phyloP scores from a whole-genome alignment of 1,140 invertebrate genomes.

The Camponotus floridanus region DNA sequence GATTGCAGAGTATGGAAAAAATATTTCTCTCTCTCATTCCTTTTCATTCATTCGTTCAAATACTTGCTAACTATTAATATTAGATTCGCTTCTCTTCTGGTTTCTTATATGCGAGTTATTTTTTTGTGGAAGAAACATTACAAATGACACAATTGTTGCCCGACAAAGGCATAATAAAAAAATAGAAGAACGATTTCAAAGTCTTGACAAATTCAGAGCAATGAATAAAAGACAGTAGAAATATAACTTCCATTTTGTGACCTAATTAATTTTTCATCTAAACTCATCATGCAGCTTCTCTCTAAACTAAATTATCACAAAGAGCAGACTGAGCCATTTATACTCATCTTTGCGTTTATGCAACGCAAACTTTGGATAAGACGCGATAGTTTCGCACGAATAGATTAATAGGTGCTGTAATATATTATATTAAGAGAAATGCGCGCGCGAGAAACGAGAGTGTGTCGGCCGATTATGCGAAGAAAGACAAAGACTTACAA shows the following conservation, averaged over 20 bases:
- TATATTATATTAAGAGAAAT: slow-evolving; percentile 8
- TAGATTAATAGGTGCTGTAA: slow-evolving; percentile 12
- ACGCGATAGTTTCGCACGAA: slow-evolving; percentile 13
- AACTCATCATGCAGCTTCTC: neutral
- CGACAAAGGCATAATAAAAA: neutral
- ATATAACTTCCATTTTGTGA: neutral
- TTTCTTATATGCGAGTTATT: too few relatives aligned
- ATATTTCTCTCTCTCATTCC: too few relatives aligned
- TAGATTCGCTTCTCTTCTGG: too few relatives aligned
- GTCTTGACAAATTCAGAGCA: neutral
- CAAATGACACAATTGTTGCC: neutral
- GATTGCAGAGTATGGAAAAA: too few relatives aligned
- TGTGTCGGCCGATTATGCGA: neutral
- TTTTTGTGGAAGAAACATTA: too few relatives aligned
- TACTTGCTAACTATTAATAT: too few relatives aligned
- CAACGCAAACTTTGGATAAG: neutral
- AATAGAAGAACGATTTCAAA: neutral
- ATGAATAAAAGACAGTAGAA: neutral
- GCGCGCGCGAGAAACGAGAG: neutral
- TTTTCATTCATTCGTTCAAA: too few relatives aligned
- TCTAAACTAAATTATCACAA: slow-evolving; percentile 14
- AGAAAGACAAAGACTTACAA: neutral
- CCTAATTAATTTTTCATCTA: slow-evolving; percentile 28
- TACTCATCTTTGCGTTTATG: neutral
- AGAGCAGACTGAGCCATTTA: neutral